Evolutionary conservation across 2,113 vertebrate genomes (phyloP).

Genomic region (Megaceryle maxima): DNA sequence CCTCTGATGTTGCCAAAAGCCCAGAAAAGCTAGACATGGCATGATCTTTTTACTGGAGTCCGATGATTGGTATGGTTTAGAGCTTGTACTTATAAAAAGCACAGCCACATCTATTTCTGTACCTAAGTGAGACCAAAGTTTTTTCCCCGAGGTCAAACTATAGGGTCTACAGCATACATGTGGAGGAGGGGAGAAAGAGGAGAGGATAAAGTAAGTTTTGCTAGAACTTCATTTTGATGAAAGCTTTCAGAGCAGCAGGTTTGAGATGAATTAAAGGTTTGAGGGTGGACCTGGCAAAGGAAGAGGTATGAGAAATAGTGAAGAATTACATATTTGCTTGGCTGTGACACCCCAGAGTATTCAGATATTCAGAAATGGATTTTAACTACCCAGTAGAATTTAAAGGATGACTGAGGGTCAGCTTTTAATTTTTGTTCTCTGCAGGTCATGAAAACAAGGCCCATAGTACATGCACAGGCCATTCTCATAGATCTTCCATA

Average conservation of each 20-base stretch:
- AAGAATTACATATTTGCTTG: not conserved
- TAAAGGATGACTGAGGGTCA: not conserved
- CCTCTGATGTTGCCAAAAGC: not conserved
- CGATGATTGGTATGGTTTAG: not conserved
- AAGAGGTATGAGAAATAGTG: not conserved
- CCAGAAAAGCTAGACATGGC: not conserved
- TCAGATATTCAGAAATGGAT: not conserved
- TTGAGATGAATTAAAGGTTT: not conserved
- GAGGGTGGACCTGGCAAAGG: not conserved
- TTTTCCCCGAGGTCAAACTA: not conserved
- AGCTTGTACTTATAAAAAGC: not conserved
- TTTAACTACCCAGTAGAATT: not conserved
- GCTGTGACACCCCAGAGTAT: not conserved
- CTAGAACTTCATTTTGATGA: not conserved
- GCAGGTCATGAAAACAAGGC: constrained; percentile 5
- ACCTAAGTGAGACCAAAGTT: not conserved
- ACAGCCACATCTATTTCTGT: not conserved
- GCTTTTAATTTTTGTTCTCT: not conserved
- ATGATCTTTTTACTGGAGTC: not conserved
- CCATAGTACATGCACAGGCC: not conserved
- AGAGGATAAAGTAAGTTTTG: not conserved
- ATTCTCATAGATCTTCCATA: constrained; percentile 54
- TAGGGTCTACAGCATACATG: fast-evolving
- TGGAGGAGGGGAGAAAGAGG: not conserved
- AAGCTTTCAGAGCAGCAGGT: not conserved